phyloP scores from a whole-genome alignment of 2,888 invertebrate genomes.

The Heliconius charithonia region DNA sequence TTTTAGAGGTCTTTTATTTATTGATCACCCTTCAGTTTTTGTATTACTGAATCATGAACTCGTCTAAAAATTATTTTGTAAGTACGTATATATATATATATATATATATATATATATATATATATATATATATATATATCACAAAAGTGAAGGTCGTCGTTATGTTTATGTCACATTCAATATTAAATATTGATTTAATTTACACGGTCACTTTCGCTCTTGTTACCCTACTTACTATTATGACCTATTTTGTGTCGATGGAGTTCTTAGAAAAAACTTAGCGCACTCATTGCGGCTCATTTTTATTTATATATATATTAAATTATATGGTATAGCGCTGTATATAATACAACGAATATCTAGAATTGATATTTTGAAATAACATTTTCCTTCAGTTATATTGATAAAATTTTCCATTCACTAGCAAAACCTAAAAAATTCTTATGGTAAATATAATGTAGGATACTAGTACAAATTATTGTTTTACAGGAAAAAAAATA shows the following conservation, averaged over 20 bases:
- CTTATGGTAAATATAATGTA: not conserved
- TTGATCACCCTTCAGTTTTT: conserved; percentile 58
- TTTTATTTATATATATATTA: not conserved
- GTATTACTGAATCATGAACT: not conserved
- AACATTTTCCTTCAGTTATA: too few relatives aligned
- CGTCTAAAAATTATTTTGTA: conserved; percentile 14
- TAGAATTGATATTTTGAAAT: too few relatives aligned
- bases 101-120: too few relatives aligned
- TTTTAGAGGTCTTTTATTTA: conserved; percentile 60
- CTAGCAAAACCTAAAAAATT: not conserved
- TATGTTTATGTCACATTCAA: conserved; percentile 37
- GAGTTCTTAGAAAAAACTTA: conserved; percentile 24
- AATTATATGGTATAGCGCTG: not conserved
- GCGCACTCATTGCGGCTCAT: not conserved
- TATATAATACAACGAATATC: not conserved
- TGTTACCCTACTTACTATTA: conserved; percentile 33
- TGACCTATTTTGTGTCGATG: conserved; percentile 41
- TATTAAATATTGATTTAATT: conserved; percentile 47
- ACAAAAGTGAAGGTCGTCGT: conserved; percentile 34
- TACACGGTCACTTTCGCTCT: conserved; percentile 34
- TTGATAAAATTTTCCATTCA: too few relatives aligned
- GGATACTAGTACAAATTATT: not conserved
- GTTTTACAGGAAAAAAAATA: not conserved
- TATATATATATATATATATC: not conserved
- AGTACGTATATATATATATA: not conserved